Percentiles rank a stretch among this genome's conserved stretches.
Evolutionary conservation across 2,797 vertebrate genomes (phyloP).

Genomic region (Eleutherodactylus coqui): DNA sequence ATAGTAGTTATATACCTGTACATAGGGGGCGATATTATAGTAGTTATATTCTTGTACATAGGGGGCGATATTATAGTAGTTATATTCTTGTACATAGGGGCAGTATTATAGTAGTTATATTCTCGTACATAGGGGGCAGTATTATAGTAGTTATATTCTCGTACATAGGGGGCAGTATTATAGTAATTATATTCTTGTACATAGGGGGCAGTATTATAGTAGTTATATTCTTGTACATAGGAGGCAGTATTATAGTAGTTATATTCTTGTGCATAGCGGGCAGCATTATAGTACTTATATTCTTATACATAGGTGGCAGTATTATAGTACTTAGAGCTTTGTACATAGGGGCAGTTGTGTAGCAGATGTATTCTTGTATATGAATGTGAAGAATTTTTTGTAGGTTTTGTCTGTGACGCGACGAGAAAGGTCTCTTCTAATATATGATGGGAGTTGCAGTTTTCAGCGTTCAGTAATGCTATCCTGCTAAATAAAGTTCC

Average conservation of each 20-base stretch:
- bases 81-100: too few species aligned
- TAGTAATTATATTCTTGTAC: not conserved
- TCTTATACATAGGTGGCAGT: too few species aligned
- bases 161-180: not conserved
- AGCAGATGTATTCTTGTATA: not conserved
- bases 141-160: slow-evolving; percentile 9
- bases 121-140: too few species aligned
- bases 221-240: not conserved
- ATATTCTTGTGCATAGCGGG: not conserved
- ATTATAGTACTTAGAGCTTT: not conserved
- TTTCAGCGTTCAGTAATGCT: not conserved
- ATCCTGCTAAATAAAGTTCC: not conserved
- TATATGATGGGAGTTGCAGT: not conserved
- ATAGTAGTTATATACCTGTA: too few species aligned
- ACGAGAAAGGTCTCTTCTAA: too few species aligned
- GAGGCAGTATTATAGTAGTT: slow-evolving; percentile 4
- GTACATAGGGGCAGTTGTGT: not conserved
- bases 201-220: not conserved
- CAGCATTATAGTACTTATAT: slow-evolving; percentile 5
- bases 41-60: too few species aligned
- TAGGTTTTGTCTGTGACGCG: too few species aligned
- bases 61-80: too few species aligned
- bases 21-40: too few species aligned
- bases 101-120: too few species aligned
- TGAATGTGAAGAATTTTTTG: not conserved